A percentile compares a stretch with the other conserved stretches of the same genome.
Evolutionary conservation across 2,797 vertebrate species (phyloP).

Genomic region (Podargus strigoides): DNA sequence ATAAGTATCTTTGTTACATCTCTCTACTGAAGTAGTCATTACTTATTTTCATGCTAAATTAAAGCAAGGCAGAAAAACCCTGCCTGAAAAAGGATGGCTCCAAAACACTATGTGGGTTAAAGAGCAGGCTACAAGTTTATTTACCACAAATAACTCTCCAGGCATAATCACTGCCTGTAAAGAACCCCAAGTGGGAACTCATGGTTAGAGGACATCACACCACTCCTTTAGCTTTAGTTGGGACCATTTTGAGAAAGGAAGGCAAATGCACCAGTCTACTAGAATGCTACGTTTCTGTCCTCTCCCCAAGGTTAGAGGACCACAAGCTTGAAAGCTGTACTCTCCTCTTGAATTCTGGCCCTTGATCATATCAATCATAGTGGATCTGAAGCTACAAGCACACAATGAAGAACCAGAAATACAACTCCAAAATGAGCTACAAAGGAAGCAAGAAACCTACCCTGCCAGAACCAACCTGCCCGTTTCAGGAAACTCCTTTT

Average conservation of each 20-base stretch:
- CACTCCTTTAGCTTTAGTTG: not conserved
- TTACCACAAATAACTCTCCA: not conserved
- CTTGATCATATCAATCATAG: not conserved
- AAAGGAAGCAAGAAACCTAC: not conserved
- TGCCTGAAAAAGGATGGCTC: not conserved
- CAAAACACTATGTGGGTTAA: not conserved
- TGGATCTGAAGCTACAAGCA: not conserved
- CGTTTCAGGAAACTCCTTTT: not conserved
- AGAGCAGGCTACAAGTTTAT: not conserved
- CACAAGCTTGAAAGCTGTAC: not conserved
- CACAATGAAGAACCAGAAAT: not conserved
- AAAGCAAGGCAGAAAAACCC: not conserved
- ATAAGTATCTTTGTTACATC: not conserved
- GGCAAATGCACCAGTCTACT: not conserved
- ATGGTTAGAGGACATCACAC: not conserved
- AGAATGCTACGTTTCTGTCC: not conserved
- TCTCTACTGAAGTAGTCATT: not conserved
- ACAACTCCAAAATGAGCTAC: not conserved
- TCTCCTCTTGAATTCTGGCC: not conserved
- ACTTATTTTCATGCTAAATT: not conserved
- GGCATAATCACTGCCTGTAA: not conserved
- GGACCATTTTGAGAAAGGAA: not conserved
- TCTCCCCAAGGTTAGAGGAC: not conserved
- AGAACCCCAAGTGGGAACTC: not conserved
- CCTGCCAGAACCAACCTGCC: conserved; percentile 28